A percentile compares a stretch with the other conserved stretches of the same genome.
phyloP scores from a whole-genome alignment of 2,113 vertebrate species.

The Brachypteracias leptosomus region DNA sequence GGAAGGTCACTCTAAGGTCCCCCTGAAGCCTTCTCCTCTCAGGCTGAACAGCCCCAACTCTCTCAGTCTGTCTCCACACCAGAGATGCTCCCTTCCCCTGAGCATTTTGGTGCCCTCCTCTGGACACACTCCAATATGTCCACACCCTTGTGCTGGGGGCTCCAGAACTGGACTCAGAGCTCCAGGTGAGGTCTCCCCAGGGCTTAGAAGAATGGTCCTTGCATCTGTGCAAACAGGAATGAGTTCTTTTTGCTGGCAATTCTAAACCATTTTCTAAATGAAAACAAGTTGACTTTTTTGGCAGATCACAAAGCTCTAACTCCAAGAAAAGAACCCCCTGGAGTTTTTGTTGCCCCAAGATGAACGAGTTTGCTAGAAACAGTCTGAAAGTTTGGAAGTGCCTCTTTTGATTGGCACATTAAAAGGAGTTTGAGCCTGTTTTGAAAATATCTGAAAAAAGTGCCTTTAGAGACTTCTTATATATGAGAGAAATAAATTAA shows the following conservation, averaged over 20 bases:
- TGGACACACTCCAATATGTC: no score
- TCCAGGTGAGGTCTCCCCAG: no score
- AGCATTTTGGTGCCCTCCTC: no score
- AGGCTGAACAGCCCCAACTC: no score
- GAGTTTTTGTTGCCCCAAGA: background rate
- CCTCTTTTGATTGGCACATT: background rate
- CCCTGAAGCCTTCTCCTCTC: no score
- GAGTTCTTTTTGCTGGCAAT: background rate
- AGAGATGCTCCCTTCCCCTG: no score
- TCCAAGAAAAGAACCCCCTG: background rate
- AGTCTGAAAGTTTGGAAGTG: background rate
- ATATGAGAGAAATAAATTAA: background rate
- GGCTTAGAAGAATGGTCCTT: background rate
- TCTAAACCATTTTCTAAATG: background rate
- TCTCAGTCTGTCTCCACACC: no score
- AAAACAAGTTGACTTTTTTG: background rate
- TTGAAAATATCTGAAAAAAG: background rate
- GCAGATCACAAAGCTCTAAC: background rate
- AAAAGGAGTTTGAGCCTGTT: background rate
- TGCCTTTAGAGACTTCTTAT: background rate
- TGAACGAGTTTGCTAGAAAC: background rate
- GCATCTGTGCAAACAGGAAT: background rate
- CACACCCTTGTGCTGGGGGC: no score
- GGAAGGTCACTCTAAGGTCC: no score
- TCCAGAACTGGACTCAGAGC: no score